A percentile compares a stretch with the other conserved stretches of the same genome.
These are phyloP conservation scores for Anthonomus grandis DNA, from an alignment of 1,140 invertebrate genomes.

Conservation along the genomic window DNA sequence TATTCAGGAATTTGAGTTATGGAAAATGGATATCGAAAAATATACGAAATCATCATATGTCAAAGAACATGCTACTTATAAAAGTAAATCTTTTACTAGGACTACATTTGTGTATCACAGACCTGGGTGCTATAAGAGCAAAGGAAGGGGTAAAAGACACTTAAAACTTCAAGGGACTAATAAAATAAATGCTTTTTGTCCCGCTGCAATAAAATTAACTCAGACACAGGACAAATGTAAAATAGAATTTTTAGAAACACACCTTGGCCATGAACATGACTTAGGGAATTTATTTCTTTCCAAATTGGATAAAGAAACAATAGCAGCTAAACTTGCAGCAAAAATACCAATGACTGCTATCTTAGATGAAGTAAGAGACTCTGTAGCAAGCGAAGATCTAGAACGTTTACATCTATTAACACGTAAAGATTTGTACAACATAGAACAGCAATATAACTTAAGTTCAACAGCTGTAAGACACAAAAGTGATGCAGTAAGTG, in stretches of 20 bases:
- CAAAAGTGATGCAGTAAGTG: constrained; percentile 6
- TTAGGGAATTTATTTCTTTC: constrained; percentile 5
- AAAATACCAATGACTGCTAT: constrained; percentile 2
- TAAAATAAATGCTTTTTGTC: constrained; percentile 26
- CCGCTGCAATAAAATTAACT: constrained; percentile 15
- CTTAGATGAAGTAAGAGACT: constrained; percentile 13
- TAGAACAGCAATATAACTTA: constrained; percentile 2
- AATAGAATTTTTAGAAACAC: constrained; percentile 13
- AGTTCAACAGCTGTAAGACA: not conserved
- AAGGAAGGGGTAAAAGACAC: constrained; percentile 12
- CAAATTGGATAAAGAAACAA: not conserved
- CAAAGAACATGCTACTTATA: constrained; percentile 10
- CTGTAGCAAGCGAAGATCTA: not conserved
- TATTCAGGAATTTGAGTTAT: too few species aligned
- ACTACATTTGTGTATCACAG: constrained; percentile 16
- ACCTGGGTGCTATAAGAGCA: constrained; percentile 12
- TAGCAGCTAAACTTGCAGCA: constrained; percentile 8
- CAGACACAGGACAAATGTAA: not conserved
- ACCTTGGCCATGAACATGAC: constrained; percentile 16
- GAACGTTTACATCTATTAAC: constrained; percentile 21
- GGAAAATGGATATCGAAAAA: constrained; percentile 12
- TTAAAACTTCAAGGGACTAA: constrained; percentile 21
- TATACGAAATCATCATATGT: constrained; percentile 12
- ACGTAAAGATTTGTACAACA: constrained; percentile 28
- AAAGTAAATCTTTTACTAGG: constrained; percentile 1